Base-by-base conservation (phyloP, 2,797 vertebrate genomes). In the Arvicola amphibius region DNA sequence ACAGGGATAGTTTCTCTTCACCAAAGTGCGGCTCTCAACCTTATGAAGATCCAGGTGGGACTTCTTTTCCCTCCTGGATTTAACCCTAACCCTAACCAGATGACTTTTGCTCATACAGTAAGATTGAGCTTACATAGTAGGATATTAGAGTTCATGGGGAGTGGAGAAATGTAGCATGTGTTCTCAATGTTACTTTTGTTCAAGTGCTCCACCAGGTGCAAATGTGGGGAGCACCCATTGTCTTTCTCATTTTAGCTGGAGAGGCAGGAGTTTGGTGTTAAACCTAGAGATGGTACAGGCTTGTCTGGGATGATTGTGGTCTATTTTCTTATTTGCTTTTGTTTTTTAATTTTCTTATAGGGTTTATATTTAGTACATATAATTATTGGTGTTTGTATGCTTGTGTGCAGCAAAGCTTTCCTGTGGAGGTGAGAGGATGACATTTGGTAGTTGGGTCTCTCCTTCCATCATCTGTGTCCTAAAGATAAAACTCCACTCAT, bases 11-110 rank as follows among this genome's bases (percentile, higher is more conserved):
- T 5, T 7, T 37, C 3, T 88, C 40, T 0, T 0, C 73, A 8
- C 0, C 1, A 40, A n/a, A 17, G 32, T 0, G 0, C 0, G 0
- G 23, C 16, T 19, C 5, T 40, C 4, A 14, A 1, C 29, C 14
- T 17, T 7, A 0, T 0, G 3, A 23, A 5, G 23, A 6, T 5
- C 0, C 34, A n/a, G 63, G 5, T 16, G 8, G 17, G 25, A 6
- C 10, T 46, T 56, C 9, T 34, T 43, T 80, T 27, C 6, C 48
- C 51, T 17, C 48, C 61, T 43, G 16, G 29, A 56, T 56, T 6
- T 56, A 56, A 56, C 56, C 53, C 19, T 6, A 21, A 56, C 19
- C 56, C 56, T 56, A 56, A 21, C 56, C 19, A 0, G 56, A 73
- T 61, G 16, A 37, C n/a, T 59, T 63, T 46, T 34, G 23, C 7